Evolutionary conservation across 2,888 invertebrate genomes (phyloP).

Genomic region (Tiphia femorata): DNA sequence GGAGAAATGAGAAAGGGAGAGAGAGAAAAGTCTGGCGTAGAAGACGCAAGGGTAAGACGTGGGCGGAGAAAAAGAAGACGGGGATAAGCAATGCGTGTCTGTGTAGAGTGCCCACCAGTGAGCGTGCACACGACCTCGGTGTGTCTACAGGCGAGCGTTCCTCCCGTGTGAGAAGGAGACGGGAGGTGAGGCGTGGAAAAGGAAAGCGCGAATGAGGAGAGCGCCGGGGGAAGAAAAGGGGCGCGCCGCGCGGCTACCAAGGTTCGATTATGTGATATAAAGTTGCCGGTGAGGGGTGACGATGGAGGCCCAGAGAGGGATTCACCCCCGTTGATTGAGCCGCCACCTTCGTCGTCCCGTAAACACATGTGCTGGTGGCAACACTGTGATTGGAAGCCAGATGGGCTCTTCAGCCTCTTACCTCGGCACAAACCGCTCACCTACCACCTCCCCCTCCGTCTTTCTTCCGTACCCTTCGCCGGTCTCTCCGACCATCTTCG

Average conservation of each 20-base stretch:
- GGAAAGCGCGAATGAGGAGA: conserved; percentile 10
- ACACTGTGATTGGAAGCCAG: conserved; percentile 63
- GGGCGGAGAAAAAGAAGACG: conserved; percentile 2
- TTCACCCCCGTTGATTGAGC: conserved; percentile 58
- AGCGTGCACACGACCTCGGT: too few relatives aligned
- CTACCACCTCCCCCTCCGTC: conserved; percentile 1
- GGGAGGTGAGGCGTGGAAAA: conserved; percentile 5
- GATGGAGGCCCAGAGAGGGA: conserved; percentile 44
- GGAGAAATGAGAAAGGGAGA: neutral
- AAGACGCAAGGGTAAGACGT: neutral
- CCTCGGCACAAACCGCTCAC: conserved; percentile 30
- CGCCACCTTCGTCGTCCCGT: conserved; percentile 52
- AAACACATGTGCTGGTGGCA: conserved; percentile 63
- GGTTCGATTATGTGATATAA: conserved; percentile 59
- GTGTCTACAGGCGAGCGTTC: too few relatives aligned
- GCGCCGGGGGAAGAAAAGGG: conserved; percentile 4
- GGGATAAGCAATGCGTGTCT: too few relatives aligned
- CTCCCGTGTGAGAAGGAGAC: conserved; percentile 20
- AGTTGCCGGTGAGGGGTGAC: conserved; percentile 47
- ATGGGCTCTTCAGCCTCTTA: conserved; percentile 60
- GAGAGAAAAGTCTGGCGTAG: too few relatives aligned
- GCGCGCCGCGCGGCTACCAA: conserved; percentile 21
- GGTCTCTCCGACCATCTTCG: conserved; percentile 1
- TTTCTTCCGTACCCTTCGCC: conserved; percentile 8
- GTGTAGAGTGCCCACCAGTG: too few relatives aligned